A percentile compares a stretch with the other conserved stretches of the same genome.
These are phyloP conservation scores for Sarcophaga variegata DNA, from an alignment of 2,888 invertebrate genomes.

Conservation along the genomic window DNA sequence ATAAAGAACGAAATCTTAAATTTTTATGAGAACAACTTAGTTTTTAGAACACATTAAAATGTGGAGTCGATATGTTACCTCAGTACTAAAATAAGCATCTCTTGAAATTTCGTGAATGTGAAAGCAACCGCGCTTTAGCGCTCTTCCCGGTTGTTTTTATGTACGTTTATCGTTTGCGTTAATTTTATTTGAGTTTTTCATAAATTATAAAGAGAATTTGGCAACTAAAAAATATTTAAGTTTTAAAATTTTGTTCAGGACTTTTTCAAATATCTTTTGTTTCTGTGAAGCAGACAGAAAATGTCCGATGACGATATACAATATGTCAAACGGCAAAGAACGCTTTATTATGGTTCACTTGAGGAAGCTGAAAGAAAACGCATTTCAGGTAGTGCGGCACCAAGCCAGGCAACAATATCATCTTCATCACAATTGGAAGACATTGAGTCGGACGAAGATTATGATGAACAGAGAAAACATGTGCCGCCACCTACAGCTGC, in stretches of 20 bases:
- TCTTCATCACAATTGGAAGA: slow-evolving; percentile 80
- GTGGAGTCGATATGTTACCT: background rate
- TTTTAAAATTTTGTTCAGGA: slow-evolving; percentile 42
- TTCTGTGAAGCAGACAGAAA: slow-evolving; percentile 38
- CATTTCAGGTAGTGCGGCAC: slow-evolving; percentile 77
- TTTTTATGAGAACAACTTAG: too few species aligned
- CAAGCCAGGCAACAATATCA: slow-evolving; percentile 49
- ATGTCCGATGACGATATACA: slow-evolving; percentile 92
- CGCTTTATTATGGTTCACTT: slow-evolving; percentile 94
- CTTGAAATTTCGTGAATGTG: background rate
- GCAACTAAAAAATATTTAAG: slow-evolving; percentile 22
- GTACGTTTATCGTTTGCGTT: slow-evolving; percentile 56
- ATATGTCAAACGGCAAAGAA: slow-evolving; percentile 88
- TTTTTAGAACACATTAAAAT: background rate
- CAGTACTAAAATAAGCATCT: background rate
- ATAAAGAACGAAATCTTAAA: too few species aligned
- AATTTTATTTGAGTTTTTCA: slow-evolving; percentile 47
- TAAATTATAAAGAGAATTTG: slow-evolving; percentile 30
- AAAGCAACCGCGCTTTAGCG: background rate
- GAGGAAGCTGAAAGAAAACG: slow-evolving; percentile 92
- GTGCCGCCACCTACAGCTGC: slow-evolving; percentile 75
- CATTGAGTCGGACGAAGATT: slow-evolving; percentile 85
- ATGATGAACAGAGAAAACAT: slow-evolving; percentile 84
- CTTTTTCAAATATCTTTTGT: slow-evolving; percentile 25
- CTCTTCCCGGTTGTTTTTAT: slow-evolving; percentile 49